Evolutionary conservation across 2,888 invertebrate species (phyloP).

Genomic region (Entomobrya proxima): DNA sequence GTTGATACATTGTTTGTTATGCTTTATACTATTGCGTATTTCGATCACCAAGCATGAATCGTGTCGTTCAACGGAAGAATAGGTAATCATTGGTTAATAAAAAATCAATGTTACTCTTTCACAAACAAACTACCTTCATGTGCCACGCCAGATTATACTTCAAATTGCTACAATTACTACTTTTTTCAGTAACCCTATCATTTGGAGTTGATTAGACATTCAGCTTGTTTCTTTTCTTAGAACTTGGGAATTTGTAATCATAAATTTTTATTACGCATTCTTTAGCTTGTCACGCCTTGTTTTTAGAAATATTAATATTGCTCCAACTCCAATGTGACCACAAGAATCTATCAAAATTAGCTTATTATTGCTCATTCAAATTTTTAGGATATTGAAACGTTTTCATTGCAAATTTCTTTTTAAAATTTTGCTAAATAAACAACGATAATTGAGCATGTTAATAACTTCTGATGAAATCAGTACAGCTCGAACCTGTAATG

Average conservation of each 20-base stretch:
- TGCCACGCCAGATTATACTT: neutral
- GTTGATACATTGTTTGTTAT: no score
- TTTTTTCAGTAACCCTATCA: conserved; percentile 16
- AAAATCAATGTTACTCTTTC: no score
- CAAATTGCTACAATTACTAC: neutral
- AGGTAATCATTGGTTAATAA: no score
- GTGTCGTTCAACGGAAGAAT: no score
- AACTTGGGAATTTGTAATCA: neutral
- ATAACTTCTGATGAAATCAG: conserved; percentile 13
- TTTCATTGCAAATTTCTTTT: neutral
- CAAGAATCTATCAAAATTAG: no score
- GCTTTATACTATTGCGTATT: no score
- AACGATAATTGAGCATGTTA: conserved; percentile 4
- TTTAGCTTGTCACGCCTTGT: neutral
- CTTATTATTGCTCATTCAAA: no score
- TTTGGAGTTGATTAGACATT: conserved; percentile 18
- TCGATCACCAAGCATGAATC: no score
- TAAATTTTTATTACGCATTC: conserved; percentile 41
- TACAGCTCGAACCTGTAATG: neutral
- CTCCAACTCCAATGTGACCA: no score
- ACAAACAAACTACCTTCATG: no score
- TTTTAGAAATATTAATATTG: neutral
- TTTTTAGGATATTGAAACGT: no score
- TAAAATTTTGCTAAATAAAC: neutral
- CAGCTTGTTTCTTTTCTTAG: conserved; percentile 10